Conservation (phyloP, 1,140 invertebrate genomes). For the Chrysomallon squamiferum region DNA sequence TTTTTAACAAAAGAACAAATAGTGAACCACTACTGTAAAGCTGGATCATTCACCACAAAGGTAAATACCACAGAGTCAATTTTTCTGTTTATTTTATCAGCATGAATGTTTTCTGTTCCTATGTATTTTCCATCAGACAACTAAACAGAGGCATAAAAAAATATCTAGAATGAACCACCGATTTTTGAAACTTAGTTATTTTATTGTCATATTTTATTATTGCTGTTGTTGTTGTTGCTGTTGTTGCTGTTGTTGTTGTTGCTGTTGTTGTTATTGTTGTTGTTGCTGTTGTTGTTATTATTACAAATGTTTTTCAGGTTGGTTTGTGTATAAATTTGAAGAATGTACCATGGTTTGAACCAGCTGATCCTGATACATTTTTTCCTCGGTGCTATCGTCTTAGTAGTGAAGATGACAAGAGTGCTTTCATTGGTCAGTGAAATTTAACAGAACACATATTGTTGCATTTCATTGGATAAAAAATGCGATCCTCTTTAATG, state of each 20-base stretch:
- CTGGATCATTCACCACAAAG: slow-evolving; percentile 85
- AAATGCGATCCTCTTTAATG: too few species aligned
- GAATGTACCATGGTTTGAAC: slow-evolving; percentile 89
- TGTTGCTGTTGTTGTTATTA: too few species aligned
- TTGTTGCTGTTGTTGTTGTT: too few species aligned
- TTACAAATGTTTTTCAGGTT: slow-evolving; percentile 55
- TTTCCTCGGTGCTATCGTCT: slow-evolving; percentile 83
- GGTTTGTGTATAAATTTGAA: slow-evolving; percentile 80
- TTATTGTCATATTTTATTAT: too few species aligned
- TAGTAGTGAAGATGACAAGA: slow-evolving; percentile 80
- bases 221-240: too few species aligned
- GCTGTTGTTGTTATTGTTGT: too few species aligned
- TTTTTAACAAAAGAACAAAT: slow-evolving; percentile 72
- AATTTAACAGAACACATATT: too few species aligned
- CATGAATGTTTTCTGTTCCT: not conserved
- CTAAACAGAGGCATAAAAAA: not conserved
- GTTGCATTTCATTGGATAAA: too few species aligned
- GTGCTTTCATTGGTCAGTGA: slow-evolving; percentile 74
- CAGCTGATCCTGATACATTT: slow-evolving; percentile 78
- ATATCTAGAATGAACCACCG: too few species aligned
- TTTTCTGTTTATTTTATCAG: too few species aligned
- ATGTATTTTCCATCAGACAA: not conserved
- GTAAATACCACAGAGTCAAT: slow-evolving; percentile 62
- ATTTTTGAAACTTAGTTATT: too few species aligned
- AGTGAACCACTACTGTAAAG: slow-evolving; percentile 80